These are phyloP conservation scores for Aphrocallistes beatrix DNA, from an alignment of 37 sponge, comb jelly and placozoan species.

Conservation along the genomic window DNA sequence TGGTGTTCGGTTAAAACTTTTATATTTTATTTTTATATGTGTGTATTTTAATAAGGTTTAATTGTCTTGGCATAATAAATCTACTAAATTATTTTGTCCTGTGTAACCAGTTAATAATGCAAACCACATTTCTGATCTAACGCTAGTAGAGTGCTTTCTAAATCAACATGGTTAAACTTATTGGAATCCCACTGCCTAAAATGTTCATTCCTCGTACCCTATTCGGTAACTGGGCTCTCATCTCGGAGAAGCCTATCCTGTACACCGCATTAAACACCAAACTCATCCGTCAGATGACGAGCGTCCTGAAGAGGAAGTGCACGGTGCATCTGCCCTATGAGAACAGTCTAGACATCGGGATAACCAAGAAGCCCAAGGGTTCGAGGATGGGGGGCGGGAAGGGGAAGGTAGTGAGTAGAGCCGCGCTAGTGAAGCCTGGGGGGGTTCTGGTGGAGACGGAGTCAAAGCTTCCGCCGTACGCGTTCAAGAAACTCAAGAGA, in stretches of 20 bases:
- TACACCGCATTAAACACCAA: background rate
- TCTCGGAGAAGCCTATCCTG: background rate
- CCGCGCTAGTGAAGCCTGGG: conserved; percentile 54
- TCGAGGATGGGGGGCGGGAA: conserved; percentile 90
- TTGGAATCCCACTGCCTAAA: background rate
- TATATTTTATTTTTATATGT: too few relatives aligned
- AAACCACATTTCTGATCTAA: too few relatives aligned
- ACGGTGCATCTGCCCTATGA: background rate
- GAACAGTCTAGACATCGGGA: conserved; percentile 36
- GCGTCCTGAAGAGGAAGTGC: background rate
- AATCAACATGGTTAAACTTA: background rate
- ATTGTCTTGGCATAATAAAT: too few relatives aligned
- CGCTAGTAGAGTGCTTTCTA: too few relatives aligned
- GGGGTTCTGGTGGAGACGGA: conserved; percentile 36
- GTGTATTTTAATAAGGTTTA: too few relatives aligned
- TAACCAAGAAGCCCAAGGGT: conserved; percentile 68
- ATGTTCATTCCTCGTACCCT: background rate
- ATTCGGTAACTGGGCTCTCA: background rate
- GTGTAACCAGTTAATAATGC: too few relatives aligned
- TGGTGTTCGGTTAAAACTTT: too few relatives aligned
- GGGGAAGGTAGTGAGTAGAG: conserved; percentile 58
- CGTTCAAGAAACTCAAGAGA: background rate
- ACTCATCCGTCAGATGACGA: background rate
- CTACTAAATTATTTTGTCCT: too few relatives aligned
- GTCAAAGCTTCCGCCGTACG: background rate